These are phyloP conservation scores for Calliopsis andreniformis DNA, from an alignment of 1,140 invertebrate genomes.

Conservation along the genomic window DNA sequence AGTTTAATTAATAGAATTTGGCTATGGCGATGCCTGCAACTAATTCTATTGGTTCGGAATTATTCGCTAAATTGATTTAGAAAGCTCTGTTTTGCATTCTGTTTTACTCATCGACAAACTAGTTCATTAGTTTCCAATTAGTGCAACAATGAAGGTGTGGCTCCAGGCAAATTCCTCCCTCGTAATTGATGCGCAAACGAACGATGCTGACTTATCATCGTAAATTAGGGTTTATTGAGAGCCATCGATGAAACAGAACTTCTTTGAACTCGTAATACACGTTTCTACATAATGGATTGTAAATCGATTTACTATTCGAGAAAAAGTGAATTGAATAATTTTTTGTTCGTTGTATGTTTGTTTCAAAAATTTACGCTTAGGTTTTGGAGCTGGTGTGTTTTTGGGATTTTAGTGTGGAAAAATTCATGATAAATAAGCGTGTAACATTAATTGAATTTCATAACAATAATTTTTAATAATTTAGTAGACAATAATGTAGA, in stretches of 20 bases:
- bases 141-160: background rate
- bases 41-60: background rate
- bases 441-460: too few species aligned
- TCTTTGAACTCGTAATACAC: too few species aligned
- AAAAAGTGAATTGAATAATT: too few species aligned
- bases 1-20: background rate
- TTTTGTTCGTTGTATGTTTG: too few species aligned
- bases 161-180: background rate
- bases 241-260: background rate
- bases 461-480: too few species aligned
- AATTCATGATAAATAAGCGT: too few species aligned
- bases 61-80: slow-evolving; percentile 16
- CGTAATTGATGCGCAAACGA: background rate
- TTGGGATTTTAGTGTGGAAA: too few species aligned
- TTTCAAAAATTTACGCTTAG: too few species aligned
- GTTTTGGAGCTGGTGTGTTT: too few species aligned
- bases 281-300: too few species aligned
- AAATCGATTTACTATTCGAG: too few species aligned
- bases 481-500: too few species aligned
- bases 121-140: slow-evolving; percentile 24
- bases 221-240: background rate
- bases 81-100: background rate
- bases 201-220: background rate
- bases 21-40: background rate
- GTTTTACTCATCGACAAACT: background rate